Evolutionary conservation across 2,797 vertebrate species (phyloP).

Genomic region (Eptatretus atami): DNA sequence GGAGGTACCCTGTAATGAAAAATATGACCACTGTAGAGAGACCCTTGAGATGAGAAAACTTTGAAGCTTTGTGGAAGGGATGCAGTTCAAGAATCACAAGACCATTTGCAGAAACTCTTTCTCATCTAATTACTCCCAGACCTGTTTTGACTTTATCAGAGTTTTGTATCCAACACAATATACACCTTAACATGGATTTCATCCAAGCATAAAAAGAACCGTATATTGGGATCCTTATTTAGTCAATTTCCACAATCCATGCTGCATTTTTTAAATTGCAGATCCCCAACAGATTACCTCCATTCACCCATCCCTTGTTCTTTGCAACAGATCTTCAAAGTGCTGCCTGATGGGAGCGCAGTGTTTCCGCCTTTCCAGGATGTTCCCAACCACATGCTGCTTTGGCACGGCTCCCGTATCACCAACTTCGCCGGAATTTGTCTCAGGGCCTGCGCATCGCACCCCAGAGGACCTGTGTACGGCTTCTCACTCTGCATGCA

Average conservation of each 20-base stretch:
- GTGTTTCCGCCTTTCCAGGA: conserved; percentile 55
- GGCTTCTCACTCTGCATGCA: conserved; percentile 12
- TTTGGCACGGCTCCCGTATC: conserved; percentile 88
- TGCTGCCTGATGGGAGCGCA: conserved; percentile 52
- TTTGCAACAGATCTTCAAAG: conserved; percentile 45
- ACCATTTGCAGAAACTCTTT: too few relatives aligned
- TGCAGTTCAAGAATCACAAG: too few relatives aligned
- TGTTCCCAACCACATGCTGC: conserved; percentile 52
- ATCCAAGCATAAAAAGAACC: too few relatives aligned
- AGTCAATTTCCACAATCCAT: background rate
- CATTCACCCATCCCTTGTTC: background rate
- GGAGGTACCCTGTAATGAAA: too few relatives aligned
- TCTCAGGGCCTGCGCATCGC: conserved; percentile 91
- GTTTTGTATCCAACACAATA: too few relatives aligned
- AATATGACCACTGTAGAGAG: too few relatives aligned
- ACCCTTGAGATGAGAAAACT: too few relatives aligned
- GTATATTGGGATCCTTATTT: too few relatives aligned
- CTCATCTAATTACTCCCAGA: too few relatives aligned
- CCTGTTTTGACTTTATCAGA: too few relatives aligned
- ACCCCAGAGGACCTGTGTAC: conserved; percentile 69
- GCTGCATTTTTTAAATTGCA: conserved; percentile 6
- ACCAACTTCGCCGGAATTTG: conserved; percentile 81
- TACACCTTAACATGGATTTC: too few relatives aligned
- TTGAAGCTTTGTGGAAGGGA: too few relatives aligned
- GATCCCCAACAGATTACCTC: background rate